Evolutionary conservation across 2,888 invertebrate species (phyloP).

Genomic region (Petrophora chlorosata): DNA sequence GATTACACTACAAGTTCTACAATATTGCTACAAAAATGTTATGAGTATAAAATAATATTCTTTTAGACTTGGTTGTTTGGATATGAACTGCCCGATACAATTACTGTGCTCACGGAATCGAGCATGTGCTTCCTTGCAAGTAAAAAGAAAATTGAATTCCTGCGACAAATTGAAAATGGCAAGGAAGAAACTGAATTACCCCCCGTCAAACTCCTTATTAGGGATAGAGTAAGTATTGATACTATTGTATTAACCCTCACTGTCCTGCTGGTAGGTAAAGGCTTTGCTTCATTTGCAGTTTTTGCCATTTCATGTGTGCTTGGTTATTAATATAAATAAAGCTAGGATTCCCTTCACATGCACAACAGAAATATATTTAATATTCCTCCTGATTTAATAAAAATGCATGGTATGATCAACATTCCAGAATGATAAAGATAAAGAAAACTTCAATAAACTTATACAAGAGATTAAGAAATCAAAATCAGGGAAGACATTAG

Average conservation of each 20-base stretch:
- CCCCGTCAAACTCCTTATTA: conserved; percentile 91
- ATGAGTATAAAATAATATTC: conserved; percentile 7
- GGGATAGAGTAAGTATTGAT: conserved; percentile 91
- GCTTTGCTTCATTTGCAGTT: too few relatives aligned
- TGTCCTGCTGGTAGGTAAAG: too few relatives aligned
- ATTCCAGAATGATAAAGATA: conserved; percentile 96
- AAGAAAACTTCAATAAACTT: conserved; percentile 92
- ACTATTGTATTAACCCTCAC: neutral
- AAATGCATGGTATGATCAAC: too few relatives aligned
- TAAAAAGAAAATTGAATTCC: conserved; percentile 98
- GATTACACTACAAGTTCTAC: too few relatives aligned
- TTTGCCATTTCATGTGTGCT: too few relatives aligned
- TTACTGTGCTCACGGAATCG: conserved; percentile 94
- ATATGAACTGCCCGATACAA: conserved; percentile 97
- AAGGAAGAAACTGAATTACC: conserved; percentile 93
- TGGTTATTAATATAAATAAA: too few relatives aligned
- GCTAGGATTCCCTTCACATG: too few relatives aligned
- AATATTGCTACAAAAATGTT: neutral
- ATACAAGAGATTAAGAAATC: conserved; percentile 93
- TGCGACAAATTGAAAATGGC: conserved; percentile 93
- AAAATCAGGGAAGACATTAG: conserved; percentile 93
- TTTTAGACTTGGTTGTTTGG: conserved; percentile 96
- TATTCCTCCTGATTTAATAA: too few relatives aligned
- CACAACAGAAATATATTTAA: too few relatives aligned
- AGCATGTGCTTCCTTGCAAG: conserved; percentile 96